Base-by-base conservation (phyloP, 2,797 vertebrate genomes). In the Diceros bicornis region DNA sequence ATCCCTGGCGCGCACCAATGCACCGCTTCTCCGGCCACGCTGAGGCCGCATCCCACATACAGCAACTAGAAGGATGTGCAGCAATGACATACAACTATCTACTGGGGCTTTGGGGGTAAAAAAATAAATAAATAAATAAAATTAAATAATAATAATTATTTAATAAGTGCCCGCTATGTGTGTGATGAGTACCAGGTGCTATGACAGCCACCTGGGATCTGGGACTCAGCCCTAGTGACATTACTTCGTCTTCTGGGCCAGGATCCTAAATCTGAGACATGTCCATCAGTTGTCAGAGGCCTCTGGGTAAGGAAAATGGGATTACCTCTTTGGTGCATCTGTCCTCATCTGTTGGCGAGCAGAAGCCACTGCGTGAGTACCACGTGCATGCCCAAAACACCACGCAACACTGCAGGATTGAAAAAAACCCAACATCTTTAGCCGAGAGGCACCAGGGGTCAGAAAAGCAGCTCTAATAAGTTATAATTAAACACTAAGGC, bases 291-390 rank as follows among this genome's bases (percentile, higher is more conserved):
- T 47, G 29, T 41, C 32, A 47, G 94, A 75, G 47, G 34, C 6
- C n/a, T 61, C 50, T 7, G 8, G 18, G 34, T 34, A 17, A 77
- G 2, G 77, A 89, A 93, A 47, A 86, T 25, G 44, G 71, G 21
- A 96, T 99, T 98, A 99, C 99, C 98, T 98, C 98, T 98, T 94
- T 2, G 44, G 94, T 96, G 96, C 93, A 78, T 96, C 95, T 95
- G 96, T 98, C 91, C 85, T 98, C 75, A 98, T 98, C 97, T 89
- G 97, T 57, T 2, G 7, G 96, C 61, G 55, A 97, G 18, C 83
- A 95, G 97, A 72, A 98, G 97, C 96, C 97, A 23, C 94, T 41
- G 89, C 1, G 44, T 83, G 10, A 98, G 94, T 87, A 95, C 95
- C 98, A 97, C 89, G 94, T 92, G 93, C 97, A 93, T n/a, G 0